A percentile compares a stretch with the other conserved stretches of the same genome.
phyloP scores from a whole-genome alignment of 2,797 vertebrate genomes.

The Eremophila alpestris region DNA sequence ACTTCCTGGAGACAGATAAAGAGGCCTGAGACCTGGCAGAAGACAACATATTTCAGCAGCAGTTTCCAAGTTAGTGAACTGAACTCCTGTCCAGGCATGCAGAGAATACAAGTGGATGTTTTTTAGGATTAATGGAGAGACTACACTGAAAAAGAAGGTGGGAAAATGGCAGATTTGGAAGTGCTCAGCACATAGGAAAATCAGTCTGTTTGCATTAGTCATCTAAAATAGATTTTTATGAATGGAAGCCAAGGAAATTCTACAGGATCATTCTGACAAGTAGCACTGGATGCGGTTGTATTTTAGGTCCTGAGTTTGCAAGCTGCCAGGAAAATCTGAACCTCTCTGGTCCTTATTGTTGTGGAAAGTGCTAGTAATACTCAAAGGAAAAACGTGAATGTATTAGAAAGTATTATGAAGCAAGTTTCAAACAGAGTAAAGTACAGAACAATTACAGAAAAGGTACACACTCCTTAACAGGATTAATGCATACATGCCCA shows the following conservation, averaged over 20 bases:
- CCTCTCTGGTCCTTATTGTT: not conserved
- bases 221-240: not conserved
- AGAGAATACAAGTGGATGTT: not conserved
- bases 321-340: not conserved
- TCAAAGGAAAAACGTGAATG: not conserved
- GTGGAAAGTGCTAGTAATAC: not conserved
- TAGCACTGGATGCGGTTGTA: not conserved
- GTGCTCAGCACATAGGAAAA: not conserved
- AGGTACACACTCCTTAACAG: not conserved
- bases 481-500: not conserved
- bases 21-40: conserved; percentile 2
- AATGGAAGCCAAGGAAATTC: not conserved
- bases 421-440: not conserved
- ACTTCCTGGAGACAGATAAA: conserved; percentile 18
- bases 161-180: not conserved
- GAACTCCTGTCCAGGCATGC: not conserved
- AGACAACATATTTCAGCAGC: not conserved
- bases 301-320: not conserved
- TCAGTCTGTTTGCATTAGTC: not conserved
- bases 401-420: not conserved
- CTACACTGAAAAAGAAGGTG: not conserved
- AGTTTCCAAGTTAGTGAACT: not conserved
- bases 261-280: not conserved
- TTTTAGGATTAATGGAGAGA: not conserved
- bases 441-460: not conserved